Conservation (phyloP, 2,797 vertebrate species). For the Liasis olivaceus region DNA sequence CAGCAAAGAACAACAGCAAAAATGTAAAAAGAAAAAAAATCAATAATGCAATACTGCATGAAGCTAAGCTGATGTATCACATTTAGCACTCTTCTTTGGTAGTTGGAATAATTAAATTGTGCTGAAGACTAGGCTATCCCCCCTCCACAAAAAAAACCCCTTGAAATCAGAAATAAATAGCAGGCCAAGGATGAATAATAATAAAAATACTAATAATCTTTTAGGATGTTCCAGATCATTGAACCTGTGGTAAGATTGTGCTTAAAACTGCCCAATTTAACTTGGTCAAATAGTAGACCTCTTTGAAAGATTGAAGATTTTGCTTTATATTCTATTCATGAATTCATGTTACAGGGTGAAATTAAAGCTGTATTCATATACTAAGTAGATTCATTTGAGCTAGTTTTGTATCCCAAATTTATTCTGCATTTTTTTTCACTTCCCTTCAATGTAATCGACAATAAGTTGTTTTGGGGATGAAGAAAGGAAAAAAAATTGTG, state of each 20-base stretch:
- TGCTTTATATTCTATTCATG: background rate
- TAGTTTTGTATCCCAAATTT: background rate
- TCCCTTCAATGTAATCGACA: background rate
- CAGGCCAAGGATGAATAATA: background rate
- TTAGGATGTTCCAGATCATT: background rate
- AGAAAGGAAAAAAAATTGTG: background rate
- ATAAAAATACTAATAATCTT: no score
- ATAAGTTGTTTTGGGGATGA: background rate
- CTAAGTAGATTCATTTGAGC: background rate
- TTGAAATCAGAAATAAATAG: background rate
- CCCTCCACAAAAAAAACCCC: background rate
- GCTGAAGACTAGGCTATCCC: background rate
- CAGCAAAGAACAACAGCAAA: background rate
- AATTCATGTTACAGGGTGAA: background rate
- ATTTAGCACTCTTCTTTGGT: background rate
- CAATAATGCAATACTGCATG: background rate
- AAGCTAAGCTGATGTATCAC: background rate
- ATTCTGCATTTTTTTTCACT: background rate
- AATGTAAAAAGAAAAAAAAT: background rate
- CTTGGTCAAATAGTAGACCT: background rate
- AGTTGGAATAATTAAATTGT: background rate
- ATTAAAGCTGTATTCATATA: background rate
- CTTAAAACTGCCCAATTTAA: background rate
- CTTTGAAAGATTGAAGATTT: background rate
- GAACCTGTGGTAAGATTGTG: background rate